Base-by-base conservation (phyloP, 2,888 invertebrate genomes). In the Tryphoninae sp. region DNA sequence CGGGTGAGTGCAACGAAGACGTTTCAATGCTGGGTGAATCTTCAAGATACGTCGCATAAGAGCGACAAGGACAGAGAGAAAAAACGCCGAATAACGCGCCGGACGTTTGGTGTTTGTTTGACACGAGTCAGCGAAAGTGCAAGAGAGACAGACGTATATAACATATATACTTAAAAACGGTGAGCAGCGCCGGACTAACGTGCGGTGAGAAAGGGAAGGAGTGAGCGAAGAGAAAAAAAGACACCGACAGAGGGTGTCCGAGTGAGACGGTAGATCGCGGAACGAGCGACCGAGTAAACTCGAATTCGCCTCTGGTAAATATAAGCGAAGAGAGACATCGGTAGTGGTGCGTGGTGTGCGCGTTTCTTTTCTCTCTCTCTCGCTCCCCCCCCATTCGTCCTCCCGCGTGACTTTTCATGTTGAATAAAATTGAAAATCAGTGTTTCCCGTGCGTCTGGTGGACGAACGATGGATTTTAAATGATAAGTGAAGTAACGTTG, bases 401-500 rank as follows among this genome's bases (percentile, higher is more conserved):
- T 55, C 68, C 61, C 84, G 84, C 84, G 82, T 78, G 80, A 79
- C 77, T 77, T 77, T 77, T 69, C 77, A 77, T 55, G 69, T 51
- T 69, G 62, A 77, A 75, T 72, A 82, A 84, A 55, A 83, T 78
- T 73, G 82, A 81, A 80, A 83, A 83, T 84, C 83, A 79, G 83
- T 83, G 82, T 73, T 84, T 80, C 81, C 58, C 81, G 81, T 83
- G 84, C 83, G 80, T 59, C 74, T 79, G 82, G 83, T 83, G 84
- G 75, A 78, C 83, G 83, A 83, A 80, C 83, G 77, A 87, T 86
- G 85, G 86, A 86, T 85, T 88, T 88, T 88, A 88, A 88, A 88
- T 88, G 87, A 88, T 86, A 81, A 79, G 72, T 78, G 73, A 82
- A 67, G 82, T 82, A 81, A 72, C 69, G 82, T 83, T 84, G 78